Evolutionary conservation across 2,797 vertebrate species (phyloP), one percentile per base, ranked within the genome.

Genomic region (Salmo trutta): DNA sequence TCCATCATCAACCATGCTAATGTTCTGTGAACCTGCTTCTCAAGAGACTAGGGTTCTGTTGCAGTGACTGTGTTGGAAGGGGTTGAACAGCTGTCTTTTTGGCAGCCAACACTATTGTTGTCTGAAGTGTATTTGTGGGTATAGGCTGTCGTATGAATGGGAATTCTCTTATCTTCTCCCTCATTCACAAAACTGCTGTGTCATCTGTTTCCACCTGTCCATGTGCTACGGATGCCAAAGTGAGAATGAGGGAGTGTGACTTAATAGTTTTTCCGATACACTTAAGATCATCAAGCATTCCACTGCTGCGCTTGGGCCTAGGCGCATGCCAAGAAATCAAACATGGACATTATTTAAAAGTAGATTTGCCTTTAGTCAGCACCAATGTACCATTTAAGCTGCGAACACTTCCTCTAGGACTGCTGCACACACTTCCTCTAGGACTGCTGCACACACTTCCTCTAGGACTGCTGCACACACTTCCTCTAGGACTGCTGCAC

Each of bases 171-270:
- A 74, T 84, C 79, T 71, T 36, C 16, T 68, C 1, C 74, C 85
- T 84, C 89, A 89, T 91, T 91, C 88, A 90, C 73, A 88, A 90
- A 91, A 87, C 77, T 53, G 84, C 84, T 71, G 77, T 59, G 76
- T 89, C 86, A 82, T 79, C 53, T 77, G 77, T 83, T 81, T 77
- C 56, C 84, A 88, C 87, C 89, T 88, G 89, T 81, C 79, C 59
- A 12, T 65, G 74, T 33, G 75, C 75, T n/a, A 8, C 10, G 19
- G 52, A 81, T 86, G 82, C 81, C 85, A 87, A 81, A 71, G 75
- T 74, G 77, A 79, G 78, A 69, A 81, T 77, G 76, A 79, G 80
- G n/a, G 5, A 69, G 41, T 47, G 41, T 47, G 47, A 5, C 0
- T 78, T 84, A 85, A 78, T 83, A 21, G 29, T 77, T 77, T 53